Percentiles rank a stretch among this genome's conserved stretches.
Conservation (phyloP, 2,113 vertebrate genomes). For the Natator depressus region DNA sequence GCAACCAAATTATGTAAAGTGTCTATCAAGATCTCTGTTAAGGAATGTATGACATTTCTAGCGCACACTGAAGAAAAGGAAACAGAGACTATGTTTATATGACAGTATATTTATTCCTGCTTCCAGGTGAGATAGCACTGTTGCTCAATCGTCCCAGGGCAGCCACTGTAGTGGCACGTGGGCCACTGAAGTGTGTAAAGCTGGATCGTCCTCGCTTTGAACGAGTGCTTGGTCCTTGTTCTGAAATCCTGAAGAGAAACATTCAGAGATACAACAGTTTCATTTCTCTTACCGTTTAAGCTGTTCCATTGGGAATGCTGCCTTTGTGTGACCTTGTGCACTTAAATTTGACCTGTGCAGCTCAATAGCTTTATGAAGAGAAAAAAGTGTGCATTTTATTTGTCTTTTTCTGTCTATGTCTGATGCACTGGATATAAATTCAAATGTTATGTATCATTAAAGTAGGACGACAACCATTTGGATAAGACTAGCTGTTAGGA, state of each 20-base stretch:
- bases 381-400: conserved; percentile 62
- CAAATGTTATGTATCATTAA: not conserved
- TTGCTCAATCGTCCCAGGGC: conserved; percentile 94
- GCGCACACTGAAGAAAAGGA: not conserved
- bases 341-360: conserved; percentile 80
- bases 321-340: conserved; percentile 80
- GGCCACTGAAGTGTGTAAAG: conserved; percentile 95
- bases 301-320: conserved; percentile 60
- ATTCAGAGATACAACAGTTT: conserved; percentile 99
- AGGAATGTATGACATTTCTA: not conserved
- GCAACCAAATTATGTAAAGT: conserved; percentile 58
- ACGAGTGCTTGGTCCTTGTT: conserved; percentile 95
- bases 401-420: conserved; percentile 74
- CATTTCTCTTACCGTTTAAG: conserved; percentile 95
- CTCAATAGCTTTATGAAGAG: conserved; percentile 82
- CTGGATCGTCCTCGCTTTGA: conserved; percentile 97
- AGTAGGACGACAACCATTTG: not conserved
- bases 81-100: not conserved
- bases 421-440: conserved; percentile 53
- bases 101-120: not conserved
- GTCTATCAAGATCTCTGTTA: conserved; percentile 27
- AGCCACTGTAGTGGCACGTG: conserved; percentile 93
- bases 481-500: not conserved
- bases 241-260: conserved; percentile 97
- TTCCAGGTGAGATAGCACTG: conserved; percentile 92